Percentiles rank a stretch among this genome's conserved stretches.
Evolutionary conservation across 53 echinoderm and acorn worm species (phyloP).

Genomic region (Echinometra lucunter): DNA sequence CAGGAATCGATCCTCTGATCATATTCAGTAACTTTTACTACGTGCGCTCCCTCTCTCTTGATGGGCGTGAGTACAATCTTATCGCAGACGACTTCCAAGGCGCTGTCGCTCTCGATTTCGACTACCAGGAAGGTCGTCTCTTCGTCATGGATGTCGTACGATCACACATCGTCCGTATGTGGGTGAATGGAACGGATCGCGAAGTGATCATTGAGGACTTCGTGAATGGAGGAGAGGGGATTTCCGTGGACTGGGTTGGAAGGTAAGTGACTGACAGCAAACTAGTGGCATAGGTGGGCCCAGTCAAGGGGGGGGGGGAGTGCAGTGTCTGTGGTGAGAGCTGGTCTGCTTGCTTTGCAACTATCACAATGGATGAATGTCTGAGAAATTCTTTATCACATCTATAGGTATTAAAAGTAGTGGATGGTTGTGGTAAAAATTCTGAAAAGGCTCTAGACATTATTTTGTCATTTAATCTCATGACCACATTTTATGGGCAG

Average conservation of each 20-base stretch:
- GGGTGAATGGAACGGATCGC: conserved; percentile 76
- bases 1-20: conserved; percentile 81
- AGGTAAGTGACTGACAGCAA: conserved; percentile 70
- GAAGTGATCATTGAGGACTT: conserved; percentile 78
- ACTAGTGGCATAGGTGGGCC: background rate
- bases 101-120: conserved; percentile 83
- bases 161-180: conserved; percentile 71
- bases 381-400: too few relatives aligned
- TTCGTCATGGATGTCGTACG: conserved; percentile 75
- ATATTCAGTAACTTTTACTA: conserved; percentile 95
- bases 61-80: conserved; percentile 79
- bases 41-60: conserved; percentile 80
- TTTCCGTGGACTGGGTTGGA: conserved; percentile 96
- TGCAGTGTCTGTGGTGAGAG: background rate
- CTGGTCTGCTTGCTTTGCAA: too few relatives aligned
- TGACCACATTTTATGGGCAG: too few relatives aligned
- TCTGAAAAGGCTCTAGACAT: too few relatives aligned
- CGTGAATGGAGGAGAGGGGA: conserved; percentile 79
- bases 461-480: too few relatives aligned
- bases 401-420: too few relatives aligned
- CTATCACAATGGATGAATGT: too few relatives aligned
- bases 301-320: background rate
- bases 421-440: too few relatives aligned
- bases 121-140: conserved; percentile 75
- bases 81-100: conserved; percentile 76